phyloP scores from a whole-genome alignment of 2,113 vertebrate species.

The Pelmatolapia mariae region DNA sequence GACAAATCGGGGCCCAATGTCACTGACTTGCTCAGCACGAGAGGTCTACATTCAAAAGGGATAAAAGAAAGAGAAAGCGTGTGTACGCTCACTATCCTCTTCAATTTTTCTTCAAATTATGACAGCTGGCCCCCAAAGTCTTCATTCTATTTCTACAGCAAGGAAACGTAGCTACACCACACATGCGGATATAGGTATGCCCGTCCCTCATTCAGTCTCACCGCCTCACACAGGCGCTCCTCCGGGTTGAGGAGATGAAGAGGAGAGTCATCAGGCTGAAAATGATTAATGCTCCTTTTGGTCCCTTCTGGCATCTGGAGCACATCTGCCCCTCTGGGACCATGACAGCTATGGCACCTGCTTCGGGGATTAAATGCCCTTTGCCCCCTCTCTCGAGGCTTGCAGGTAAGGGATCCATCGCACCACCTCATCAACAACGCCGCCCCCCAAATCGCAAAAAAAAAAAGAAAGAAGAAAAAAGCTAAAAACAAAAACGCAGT shows the following conservation, averaged over 20 bases:
- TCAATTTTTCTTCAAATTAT: conserved; percentile 20
- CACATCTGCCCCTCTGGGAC: conserved; percentile 47
- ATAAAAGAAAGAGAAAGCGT: conserved; percentile 10
- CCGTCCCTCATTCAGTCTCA: not conserved
- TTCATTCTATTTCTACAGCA: not conserved
- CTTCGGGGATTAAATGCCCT: conserved; percentile 64
- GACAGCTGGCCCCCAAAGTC: not conserved
- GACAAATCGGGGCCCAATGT: conserved; percentile 48
- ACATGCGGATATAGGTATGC: not conserved
- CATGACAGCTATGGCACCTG: conserved; percentile 49
- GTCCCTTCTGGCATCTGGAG: conserved; percentile 50
- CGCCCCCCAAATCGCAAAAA: not conserved
- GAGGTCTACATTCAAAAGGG: conserved; percentile 10
- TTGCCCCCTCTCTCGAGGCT: conserved; percentile 35
- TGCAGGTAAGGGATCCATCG: conserved; percentile 16
- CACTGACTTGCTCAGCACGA: conserved; percentile 20
- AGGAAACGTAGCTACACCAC: not conserved
- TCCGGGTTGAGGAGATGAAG: conserved; percentile 24
- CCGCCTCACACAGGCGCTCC: conserved; percentile 9
- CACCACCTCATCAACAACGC: not conserved
- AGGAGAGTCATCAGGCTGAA: conserved; percentile 65
- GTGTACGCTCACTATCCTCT: not conserved
- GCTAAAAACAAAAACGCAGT: not conserved
- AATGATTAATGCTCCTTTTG: conserved; percentile 76
- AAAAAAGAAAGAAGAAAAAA: not conserved